A percentile compares a stretch with the other conserved stretches of the same genome.
These are phyloP conservation scores for Chloroceryle amazona DNA, from an alignment of 2,797 vertebrate genomes.

Conservation along the genomic window DNA sequence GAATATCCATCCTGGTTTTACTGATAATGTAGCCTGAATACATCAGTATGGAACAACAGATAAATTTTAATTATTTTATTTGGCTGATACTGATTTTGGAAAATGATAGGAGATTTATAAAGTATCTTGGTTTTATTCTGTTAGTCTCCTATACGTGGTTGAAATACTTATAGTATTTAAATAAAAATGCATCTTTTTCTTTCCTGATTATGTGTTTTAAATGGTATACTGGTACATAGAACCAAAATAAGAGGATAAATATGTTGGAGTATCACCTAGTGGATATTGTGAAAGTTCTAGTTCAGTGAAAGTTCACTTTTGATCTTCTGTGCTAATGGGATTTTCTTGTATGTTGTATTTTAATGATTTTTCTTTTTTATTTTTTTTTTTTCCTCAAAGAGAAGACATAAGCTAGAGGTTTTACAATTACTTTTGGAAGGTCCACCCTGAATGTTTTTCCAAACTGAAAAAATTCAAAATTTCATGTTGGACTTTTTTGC, in stretches of 20 bases:
- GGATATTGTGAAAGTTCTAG: neutral
- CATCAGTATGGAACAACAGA: neutral
- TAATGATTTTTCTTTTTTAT: neutral
- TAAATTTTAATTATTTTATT: neutral
- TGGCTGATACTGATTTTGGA: neutral
- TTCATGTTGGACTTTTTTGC: neutral
- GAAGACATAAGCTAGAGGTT: neutral
- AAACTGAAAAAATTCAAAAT: neutral
- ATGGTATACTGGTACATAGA: neutral
- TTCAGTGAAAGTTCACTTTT: neutral
- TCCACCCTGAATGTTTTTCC: neutral
- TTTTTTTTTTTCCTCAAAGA: neutral
- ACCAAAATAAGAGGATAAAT: neutral
- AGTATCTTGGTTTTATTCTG: neutral
- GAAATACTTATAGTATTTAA: neutral
- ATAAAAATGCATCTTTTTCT: neutral
- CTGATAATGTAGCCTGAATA: neutral
- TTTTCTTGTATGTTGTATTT: neutral
- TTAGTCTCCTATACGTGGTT: rapidly evolving
- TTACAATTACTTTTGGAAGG: neutral
- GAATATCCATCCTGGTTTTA: neutral
- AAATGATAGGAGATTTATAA: neutral
- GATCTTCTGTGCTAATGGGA: neutral
- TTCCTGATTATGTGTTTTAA: neutral
- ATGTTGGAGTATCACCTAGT: neutral